Evolutionary conservation across 2,797 vertebrate genomes (phyloP).

Genomic region (Phalloptychus januarius): DNA sequence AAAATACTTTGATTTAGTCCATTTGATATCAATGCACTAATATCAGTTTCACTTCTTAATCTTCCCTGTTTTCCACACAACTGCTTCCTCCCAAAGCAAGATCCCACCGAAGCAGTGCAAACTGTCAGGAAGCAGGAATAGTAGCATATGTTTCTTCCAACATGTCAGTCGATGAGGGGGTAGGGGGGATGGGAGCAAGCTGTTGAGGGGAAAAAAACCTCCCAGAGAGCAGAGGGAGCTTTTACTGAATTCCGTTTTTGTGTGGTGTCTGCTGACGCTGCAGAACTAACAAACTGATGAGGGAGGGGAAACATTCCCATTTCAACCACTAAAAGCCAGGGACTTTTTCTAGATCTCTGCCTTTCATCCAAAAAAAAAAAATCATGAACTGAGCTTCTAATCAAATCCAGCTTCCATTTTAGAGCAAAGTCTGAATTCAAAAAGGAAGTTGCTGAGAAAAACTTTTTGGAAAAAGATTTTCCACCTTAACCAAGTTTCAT

Average conservation of each 20-base stretch:
- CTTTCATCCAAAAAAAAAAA: constrained; percentile 54
- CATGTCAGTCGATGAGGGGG: constrained; percentile 80
- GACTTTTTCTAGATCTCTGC: constrained; percentile 69
- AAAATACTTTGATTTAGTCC: constrained; percentile 33
- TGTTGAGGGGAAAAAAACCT: constrained; percentile 68
- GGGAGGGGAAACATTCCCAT: constrained; percentile 70
- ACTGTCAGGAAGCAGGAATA: constrained; percentile 82
- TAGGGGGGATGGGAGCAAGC: constrained; percentile 78
- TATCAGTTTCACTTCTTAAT: constrained; percentile 45
- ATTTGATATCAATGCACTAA: constrained; percentile 28
- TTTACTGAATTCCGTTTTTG: constrained; percentile 85
- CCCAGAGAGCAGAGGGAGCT: constrained; percentile 69
- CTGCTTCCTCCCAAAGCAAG: constrained; percentile 74
- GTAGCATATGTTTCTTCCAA: constrained; percentile 84
- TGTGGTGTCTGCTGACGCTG: constrained; percentile 84
- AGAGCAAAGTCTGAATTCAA: constrained; percentile 41
- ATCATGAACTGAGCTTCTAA: constrained; percentile 80
- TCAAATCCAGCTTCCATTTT: constrained; percentile 74
- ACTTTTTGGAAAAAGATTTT: neutral
- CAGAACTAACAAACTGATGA: constrained; percentile 81
- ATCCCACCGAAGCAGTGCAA: constrained; percentile 77
- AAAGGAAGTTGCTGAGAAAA: neutral
- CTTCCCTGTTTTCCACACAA: constrained; percentile 65
- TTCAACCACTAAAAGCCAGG: constrained; percentile 77
- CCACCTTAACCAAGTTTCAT: neutral